phyloP scores from a whole-genome alignment of 2,113 vertebrate species.

The Emydura subglobosa region DNA sequence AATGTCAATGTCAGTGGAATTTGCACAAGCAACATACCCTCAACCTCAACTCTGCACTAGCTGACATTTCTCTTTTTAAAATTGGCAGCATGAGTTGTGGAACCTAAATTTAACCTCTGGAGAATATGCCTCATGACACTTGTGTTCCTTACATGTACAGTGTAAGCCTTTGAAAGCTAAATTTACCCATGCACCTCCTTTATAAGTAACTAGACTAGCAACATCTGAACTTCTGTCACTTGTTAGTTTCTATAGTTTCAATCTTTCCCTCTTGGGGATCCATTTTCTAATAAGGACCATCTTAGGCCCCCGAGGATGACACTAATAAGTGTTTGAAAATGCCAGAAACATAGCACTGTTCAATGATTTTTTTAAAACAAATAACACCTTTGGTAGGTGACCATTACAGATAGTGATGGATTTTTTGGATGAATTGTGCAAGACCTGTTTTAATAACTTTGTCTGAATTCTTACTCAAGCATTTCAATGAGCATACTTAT shows the following conservation, averaged over 20 bases:
- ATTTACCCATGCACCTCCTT: slow-evolving; percentile 78
- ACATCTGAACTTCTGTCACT: slow-evolving; percentile 78
- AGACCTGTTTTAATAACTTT: slow-evolving; percentile 23
- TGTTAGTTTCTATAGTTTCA: slow-evolving; percentile 70
- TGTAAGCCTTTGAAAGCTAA: slow-evolving; percentile 82
- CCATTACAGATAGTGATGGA: neutral
- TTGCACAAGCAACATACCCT: slow-evolving; percentile 70
- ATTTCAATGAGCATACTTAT: slow-evolving; percentile 20
- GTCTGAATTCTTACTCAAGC: slow-evolving; percentile 24
- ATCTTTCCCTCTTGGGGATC: slow-evolving; percentile 62
- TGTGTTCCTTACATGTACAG: slow-evolving; percentile 77
- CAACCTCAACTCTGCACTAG: slow-evolving; percentile 51
- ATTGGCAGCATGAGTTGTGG: slow-evolving; percentile 76
- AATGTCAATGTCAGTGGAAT: slow-evolving; percentile 70
- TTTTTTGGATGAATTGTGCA: slow-evolving; percentile 37
- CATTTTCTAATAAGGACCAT: slow-evolving; percentile 76
- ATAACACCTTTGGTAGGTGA: slow-evolving; percentile 57
- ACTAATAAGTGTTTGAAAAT: slow-evolving; percentile 84
- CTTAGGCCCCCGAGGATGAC: slow-evolving; percentile 71
- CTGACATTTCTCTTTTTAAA: slow-evolving; percentile 82
- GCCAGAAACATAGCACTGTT: slow-evolving; percentile 58
- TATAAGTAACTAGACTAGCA: slow-evolving; percentile 69
- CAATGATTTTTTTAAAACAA: slow-evolving; percentile 64
- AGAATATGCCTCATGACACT: slow-evolving; percentile 79
- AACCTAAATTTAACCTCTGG: slow-evolving; percentile 84